Evolutionary conservation across 2,797 vertebrate genomes (phyloP).

Genomic region (Platyrinchus mystaceus): DNA sequence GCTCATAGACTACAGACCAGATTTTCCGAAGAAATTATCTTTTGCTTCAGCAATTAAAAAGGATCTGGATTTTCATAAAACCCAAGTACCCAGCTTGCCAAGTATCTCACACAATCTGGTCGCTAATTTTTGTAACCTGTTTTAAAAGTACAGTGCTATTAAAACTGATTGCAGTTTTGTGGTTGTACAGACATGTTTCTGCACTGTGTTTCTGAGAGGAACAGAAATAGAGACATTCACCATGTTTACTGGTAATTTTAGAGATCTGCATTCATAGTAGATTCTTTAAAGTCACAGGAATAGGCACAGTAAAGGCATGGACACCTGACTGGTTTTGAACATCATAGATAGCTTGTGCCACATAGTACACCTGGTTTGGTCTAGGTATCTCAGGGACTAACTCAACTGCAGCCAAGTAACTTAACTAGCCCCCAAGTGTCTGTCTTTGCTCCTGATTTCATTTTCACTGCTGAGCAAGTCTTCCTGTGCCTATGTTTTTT

Average conservation of each 20-base stretch:
- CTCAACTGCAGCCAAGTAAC: not conserved
- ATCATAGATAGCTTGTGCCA: not conserved
- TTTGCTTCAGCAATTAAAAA: not conserved
- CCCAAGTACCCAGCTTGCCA: not conserved
- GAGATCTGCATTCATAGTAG: not conserved
- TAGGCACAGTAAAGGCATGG: not conserved
- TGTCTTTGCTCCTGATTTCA: not conserved
- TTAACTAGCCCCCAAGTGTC: not conserved
- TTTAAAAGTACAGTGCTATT: not conserved
- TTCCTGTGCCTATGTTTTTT: rapidly evolving
- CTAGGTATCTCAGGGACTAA: not conserved
- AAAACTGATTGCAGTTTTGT: not conserved
- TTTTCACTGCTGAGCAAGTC: not conserved
- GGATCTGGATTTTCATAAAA: constrained; percentile 11
- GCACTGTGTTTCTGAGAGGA: not conserved
- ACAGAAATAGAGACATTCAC: not conserved
- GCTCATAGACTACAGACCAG: not conserved
- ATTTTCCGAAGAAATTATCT: constrained; percentile 6
- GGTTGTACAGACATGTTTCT: not conserved
- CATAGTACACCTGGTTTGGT: not conserved
- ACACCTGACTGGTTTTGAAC: not conserved
- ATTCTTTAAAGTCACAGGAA: not conserved
- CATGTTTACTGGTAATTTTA: not conserved
- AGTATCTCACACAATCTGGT: constrained; percentile 9
- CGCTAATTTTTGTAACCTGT: not conserved